Conservation (phyloP, 2,113 vertebrate species). For the Turnix velox region DNA sequence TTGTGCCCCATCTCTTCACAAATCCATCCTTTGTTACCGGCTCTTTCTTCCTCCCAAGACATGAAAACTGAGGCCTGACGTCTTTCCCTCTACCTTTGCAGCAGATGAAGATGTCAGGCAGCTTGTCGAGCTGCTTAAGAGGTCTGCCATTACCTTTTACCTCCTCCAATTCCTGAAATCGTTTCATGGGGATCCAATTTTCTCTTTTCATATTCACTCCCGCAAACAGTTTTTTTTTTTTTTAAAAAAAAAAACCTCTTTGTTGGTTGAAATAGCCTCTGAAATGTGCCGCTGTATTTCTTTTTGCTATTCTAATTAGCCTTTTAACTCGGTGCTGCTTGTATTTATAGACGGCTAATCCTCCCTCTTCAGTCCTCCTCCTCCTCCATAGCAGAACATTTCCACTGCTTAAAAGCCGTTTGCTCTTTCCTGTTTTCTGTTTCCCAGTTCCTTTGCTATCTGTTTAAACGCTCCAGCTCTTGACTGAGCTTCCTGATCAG, state of each 20-base stretch:
- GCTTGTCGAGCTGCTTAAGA: conserved; percentile 10
- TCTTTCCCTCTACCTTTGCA: conserved; percentile 18
- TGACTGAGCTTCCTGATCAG: conserved; percentile 38
- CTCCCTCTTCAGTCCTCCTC: conserved; percentile 34
- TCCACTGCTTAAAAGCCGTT: conserved; percentile 5
- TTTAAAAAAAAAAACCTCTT: conserved; percentile 49
- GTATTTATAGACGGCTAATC: conserved; percentile 63
- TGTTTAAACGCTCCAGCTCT: conserved; percentile 14
- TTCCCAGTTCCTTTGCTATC: not conserved
- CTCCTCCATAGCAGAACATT: conserved; percentile 24
- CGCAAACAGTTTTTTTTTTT: conserved; percentile 59
- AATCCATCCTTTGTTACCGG: not conserved
- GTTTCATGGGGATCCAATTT: conserved; percentile 24
- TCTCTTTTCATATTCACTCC: conserved; percentile 37
- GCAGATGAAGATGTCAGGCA: conserved; percentile 32
- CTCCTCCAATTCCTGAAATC: conserved; percentile 39
- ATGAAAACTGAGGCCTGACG: not conserved
- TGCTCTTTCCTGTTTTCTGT: conserved; percentile 35
- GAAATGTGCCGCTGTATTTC: conserved; percentile 52
- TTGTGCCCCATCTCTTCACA: not conserved
- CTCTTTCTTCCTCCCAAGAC: not conserved
- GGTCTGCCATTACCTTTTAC: conserved; percentile 35
- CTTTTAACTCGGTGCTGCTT: conserved; percentile 56
- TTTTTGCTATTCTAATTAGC: conserved; percentile 63
- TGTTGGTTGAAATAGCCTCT: conserved; percentile 46